Evolutionary conservation across 1,140 invertebrate genomes (phyloP).

Genomic region (Dendrolimus punctatus): DNA sequence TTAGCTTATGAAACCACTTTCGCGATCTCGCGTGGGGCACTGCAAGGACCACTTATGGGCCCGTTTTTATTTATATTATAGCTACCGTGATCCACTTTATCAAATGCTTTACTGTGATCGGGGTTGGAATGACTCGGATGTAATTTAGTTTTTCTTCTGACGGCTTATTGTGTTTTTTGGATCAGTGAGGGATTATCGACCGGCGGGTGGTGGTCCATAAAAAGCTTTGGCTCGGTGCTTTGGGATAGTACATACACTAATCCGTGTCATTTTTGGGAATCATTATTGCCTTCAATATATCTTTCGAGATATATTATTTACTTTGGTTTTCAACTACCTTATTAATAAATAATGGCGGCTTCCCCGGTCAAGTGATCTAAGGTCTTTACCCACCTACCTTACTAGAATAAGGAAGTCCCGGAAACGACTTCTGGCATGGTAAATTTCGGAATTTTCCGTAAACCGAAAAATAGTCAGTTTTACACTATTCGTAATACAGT

Average conservation of each 20-base stretch:
- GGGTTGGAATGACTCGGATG: constrained; percentile 55
- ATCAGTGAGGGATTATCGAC: constrained; percentile 38
- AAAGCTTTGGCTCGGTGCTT: constrained; percentile 37
- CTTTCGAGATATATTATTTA: background rate
- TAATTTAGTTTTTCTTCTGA: constrained; percentile 44
- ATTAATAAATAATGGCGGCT: too few species aligned
- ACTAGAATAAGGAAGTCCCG: too few species aligned
- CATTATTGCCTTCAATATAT: constrained; percentile 13
- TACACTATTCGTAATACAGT: too few species aligned
- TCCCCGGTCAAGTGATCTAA: too few species aligned
- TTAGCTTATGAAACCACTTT: constrained; percentile 63
- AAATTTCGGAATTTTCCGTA: too few species aligned
- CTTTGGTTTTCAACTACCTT: background rate
- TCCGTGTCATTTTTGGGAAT: constrained; percentile 19
- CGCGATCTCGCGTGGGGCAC: constrained; percentile 40
- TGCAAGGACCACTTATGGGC: constrained; percentile 61
- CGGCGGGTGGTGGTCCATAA: constrained; percentile 33
- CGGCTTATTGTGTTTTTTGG: constrained; percentile 66
- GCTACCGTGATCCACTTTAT: constrained; percentile 58
- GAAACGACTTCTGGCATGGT: too few species aligned
- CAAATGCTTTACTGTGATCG: constrained; percentile 62
- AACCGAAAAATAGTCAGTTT: too few species aligned
- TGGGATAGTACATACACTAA: constrained; percentile 23
- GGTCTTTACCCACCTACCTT: too few species aligned
- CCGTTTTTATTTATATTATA: constrained; percentile 63